Conservation (phyloP, 2,797 vertebrate genomes). For the Periophthalmus magnuspinnatus region DNA sequence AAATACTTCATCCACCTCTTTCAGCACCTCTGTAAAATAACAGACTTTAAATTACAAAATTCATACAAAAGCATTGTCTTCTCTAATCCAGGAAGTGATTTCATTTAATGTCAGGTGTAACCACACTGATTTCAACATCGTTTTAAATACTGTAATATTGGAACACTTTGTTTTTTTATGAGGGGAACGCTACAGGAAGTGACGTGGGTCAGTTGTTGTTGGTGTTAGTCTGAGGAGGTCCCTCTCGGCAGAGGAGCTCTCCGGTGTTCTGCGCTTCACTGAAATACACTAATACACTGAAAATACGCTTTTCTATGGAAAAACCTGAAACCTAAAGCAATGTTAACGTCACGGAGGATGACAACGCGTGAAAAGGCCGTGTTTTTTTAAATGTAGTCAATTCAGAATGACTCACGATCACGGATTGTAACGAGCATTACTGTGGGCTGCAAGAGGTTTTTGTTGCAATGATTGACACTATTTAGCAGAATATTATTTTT, state of each 20-base stretch:
- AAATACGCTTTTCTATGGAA: neutral
- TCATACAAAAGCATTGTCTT: neutral
- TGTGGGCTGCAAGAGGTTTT: constrained; percentile 9
- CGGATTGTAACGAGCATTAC: constrained; percentile 14
- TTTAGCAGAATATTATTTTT: neutral
- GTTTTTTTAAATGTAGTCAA: neutral
- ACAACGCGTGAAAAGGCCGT: neutral
- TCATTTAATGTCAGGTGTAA: neutral
- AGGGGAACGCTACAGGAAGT: constrained; percentile 44
- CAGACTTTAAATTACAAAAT: neutral
- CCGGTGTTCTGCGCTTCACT: constrained; percentile 22
- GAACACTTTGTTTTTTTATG: neutral
- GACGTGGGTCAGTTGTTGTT: constrained; percentile 28
- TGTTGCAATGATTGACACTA: constrained; percentile 10
- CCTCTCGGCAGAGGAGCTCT: constrained; percentile 22
- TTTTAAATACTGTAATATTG: neutral
- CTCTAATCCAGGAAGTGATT: neutral
- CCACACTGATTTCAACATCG: neutral
- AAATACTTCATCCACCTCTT: constrained; percentile 95
- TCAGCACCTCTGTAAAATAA: constrained; percentile 86
- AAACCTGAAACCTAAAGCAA: too few species aligned
- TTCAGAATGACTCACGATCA: constrained; percentile 8
- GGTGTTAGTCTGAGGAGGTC: constrained; percentile 28
- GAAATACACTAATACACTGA: neutral
- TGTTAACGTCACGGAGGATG: neutral